Base-by-base conservation (phyloP, 2,888 invertebrate species). In the Exocentrus adspersus region DNA sequence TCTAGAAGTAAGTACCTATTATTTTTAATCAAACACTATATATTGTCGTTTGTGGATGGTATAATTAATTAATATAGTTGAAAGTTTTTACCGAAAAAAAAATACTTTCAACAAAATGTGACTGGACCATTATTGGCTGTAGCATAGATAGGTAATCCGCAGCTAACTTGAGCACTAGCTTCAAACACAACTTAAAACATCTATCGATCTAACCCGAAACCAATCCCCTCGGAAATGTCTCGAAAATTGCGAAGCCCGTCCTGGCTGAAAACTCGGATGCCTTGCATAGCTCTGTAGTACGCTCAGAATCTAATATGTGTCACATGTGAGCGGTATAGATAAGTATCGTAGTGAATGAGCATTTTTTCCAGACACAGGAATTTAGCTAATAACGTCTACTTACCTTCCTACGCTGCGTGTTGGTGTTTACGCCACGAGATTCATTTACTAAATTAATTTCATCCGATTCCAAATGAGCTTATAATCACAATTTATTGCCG, bases 291-390 rank as follows among this genome's bases (percentile, higher is more conserved):
- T 10, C 20, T 43, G 43, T 17, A 57, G 46, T 66, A 45, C 58
- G 53, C 16, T 19, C 32, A 54, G 58, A 64, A 67, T 64, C 64
- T 64, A 67, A 64, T 67, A 67, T 45, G 54, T 59, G 67, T 67
- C 67, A 64, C 60, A 56, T 60, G 67, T 58, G 62, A 62, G 58
- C 51, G 37, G 42, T 43, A 37, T 41, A 43, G 51, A 67, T 67
- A 67, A 57, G 58, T 59, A 66, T 66, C 59, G 46, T 37, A 32
- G 58, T 37, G 43, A 16, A 28, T 28, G 53, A 19, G 19, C 54
- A 57, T 59, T 68, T 68, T 68, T 68, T 62, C 60, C 64, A 70
- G 70, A 70, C 70, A 60, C 10, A 14, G 66, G 70, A 68, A 70
- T 70, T 70, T 64, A 68, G 60, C 64, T 68, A 67, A 70, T 70